phyloP scores from a whole-genome alignment of 2,113 vertebrate species.

The Trematomus loennbergii region DNA sequence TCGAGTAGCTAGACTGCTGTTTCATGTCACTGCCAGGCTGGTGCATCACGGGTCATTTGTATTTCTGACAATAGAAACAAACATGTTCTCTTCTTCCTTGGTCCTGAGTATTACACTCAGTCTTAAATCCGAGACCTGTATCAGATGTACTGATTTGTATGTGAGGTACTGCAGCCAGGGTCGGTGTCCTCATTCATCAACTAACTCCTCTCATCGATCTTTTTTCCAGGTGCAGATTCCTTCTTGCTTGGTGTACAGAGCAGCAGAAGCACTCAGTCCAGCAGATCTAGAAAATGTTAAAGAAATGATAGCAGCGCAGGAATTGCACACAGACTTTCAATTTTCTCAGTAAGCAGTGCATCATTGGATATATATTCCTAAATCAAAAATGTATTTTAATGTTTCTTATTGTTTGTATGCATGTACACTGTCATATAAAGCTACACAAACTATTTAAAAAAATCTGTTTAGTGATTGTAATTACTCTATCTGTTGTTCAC shows the following conservation, averaged over 20 bases:
- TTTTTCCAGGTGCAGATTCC: conserved; percentile 35
- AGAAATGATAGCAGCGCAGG: conserved; percentile 99
- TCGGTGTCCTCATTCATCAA: neutral
- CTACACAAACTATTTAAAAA: neutral
- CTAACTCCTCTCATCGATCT: neutral
- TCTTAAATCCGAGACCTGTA: neutral
- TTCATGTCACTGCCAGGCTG: neutral
- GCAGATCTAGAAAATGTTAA: conserved; percentile 95
- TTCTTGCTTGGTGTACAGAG: conserved; percentile 34
- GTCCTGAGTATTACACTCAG: neutral
- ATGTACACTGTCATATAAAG: neutral
- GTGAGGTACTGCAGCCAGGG: neutral
- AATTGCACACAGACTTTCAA: conserved; percentile 96
- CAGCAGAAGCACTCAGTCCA: conserved; percentile 80
- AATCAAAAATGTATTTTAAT: neutral
- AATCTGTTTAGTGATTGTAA: neutral
- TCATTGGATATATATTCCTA: conserved; percentile 69
- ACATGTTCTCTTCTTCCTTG: neutral
- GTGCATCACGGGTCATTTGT: neutral
- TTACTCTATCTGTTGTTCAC: conserved; percentile 66
- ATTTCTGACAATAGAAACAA: neutral
- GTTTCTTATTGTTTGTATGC: neutral
- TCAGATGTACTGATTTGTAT: neutral
- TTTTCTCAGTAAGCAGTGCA: conserved; percentile 92
- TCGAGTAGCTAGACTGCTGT: neutral